Evolutionary conservation across 2,888 invertebrate species (phyloP).

Genomic region (Cybosia mesomella): DNA sequence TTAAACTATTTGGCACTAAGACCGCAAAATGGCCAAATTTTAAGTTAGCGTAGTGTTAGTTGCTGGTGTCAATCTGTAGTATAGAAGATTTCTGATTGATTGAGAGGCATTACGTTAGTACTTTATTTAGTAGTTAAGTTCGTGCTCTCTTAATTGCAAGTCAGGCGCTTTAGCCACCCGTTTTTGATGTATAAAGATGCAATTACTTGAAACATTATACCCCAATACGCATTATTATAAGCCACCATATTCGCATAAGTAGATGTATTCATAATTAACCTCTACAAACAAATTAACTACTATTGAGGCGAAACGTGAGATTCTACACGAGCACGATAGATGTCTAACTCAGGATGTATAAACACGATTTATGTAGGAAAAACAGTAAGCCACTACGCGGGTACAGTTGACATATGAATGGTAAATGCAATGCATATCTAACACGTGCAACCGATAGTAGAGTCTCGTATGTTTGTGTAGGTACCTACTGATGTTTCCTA

Average conservation of each 20-base stretch:
- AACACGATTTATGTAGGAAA: conserved; percentile 45
- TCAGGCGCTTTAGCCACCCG: no score
- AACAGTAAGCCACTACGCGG: conserved; percentile 33
- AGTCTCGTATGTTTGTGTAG: conserved; percentile 15
- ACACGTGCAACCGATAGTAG: conserved; percentile 50
- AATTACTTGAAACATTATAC: neutral
- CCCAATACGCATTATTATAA: neutral
- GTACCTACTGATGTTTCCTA: conserved; percentile 25
- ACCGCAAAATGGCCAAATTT: no score
- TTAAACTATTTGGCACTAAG: no score
- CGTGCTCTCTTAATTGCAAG: no score
- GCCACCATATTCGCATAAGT: neutral
- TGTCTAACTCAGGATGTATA: conserved; percentile 34
- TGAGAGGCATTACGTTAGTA: no score
- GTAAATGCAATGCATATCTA: conserved; percentile 46
- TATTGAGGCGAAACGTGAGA: conserved; percentile 24
- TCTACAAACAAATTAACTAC: neutral
- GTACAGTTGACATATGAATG: conserved; percentile 43
- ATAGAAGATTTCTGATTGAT: no score
- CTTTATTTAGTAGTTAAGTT: no score
- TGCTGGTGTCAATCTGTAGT: no score
- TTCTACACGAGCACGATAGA: conserved; percentile 20
- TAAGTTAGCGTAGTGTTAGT: no score
- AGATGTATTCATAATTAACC: neutral
- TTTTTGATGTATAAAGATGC: no score